These are phyloP conservation scores for Folsomia candida DNA, from an alignment of 2,888 invertebrate genomes.

Conservation along the genomic window DNA sequence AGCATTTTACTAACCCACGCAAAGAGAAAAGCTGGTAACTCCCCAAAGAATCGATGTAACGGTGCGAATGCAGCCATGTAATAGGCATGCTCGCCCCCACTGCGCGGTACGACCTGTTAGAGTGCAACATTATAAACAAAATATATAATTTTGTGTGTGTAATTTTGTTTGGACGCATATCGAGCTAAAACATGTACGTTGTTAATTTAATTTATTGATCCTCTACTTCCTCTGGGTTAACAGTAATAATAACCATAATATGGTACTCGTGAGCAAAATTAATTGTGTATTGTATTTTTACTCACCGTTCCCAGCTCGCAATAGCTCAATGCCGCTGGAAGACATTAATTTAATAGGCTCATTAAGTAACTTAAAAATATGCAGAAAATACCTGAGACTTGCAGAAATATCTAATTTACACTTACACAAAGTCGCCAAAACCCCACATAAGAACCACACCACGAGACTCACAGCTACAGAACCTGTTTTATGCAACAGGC, in stretches of 20 bases:
- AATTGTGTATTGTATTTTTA: too few species aligned
- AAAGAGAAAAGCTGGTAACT: conserved; percentile 85
- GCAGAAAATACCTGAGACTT: not conserved
- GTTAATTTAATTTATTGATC: too few species aligned
- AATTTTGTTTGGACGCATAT: too few species aligned
- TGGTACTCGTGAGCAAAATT: too few species aligned
- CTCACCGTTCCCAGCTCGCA: conserved; percentile 93
- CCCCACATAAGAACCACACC: conserved; percentile 91
- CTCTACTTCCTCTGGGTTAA: too few species aligned
- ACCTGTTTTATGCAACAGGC: conserved; percentile 64
- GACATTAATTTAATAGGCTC: too few species aligned
- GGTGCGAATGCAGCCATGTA: conserved; percentile 72
- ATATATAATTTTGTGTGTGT: too few species aligned
- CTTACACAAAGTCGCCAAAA: conserved; percentile 81
- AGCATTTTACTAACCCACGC: conserved; percentile 53
- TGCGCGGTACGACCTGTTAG: too few species aligned
- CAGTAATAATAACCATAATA: too few species aligned
- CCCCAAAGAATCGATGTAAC: conserved; percentile 59
- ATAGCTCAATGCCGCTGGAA: conserved; percentile 81
- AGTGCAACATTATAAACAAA: too few species aligned
- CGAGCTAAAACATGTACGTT: too few species aligned
- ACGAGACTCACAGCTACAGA: conserved; percentile 92
- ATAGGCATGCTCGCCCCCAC: conserved; percentile 54
- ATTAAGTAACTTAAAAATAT: not conserved
- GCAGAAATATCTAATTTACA: not conserved